A percentile compares a stretch with the other conserved stretches of the same genome.
These are phyloP conservation scores for Orcinus orca DNA, from an alignment of 2,113 vertebrate genomes.

Conservation along the genomic window DNA sequence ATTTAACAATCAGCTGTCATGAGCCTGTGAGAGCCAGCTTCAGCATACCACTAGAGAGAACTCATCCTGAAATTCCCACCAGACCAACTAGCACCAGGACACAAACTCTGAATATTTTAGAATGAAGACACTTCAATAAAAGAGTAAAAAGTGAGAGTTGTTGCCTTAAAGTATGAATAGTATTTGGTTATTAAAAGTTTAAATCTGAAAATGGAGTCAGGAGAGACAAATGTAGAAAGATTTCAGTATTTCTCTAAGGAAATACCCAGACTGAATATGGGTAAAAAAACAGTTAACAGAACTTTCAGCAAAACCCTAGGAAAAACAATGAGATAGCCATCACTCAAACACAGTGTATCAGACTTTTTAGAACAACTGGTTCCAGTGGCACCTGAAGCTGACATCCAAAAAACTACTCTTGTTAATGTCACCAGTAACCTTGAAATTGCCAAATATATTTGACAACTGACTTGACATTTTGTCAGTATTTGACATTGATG, in stretches of 20 bases:
- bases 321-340: neutral
- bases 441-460: neutral
- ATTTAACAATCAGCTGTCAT: neutral
- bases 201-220: neutral
- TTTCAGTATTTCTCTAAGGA: neutral
- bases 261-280: neutral
- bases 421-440: neutral
- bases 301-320: neutral
- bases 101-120: neutral
- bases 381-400: neutral
- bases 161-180: neutral
- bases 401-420: neutral
- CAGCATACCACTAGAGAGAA: neutral
- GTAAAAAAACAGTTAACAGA: neutral
- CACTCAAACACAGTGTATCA: constrained; percentile 40
- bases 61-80: neutral
- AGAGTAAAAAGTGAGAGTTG: neutral
- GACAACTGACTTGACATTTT: neutral
- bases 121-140: neutral
- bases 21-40: neutral
- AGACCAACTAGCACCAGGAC: neutral
- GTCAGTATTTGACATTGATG: neutral
- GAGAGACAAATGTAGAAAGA: neutral
- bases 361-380: neutral
- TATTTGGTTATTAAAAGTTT: neutral